These are phyloP conservation scores for Salvelinus alpinus DNA, from an alignment of 2,113 vertebrate species.

Conservation along the genomic window DNA sequence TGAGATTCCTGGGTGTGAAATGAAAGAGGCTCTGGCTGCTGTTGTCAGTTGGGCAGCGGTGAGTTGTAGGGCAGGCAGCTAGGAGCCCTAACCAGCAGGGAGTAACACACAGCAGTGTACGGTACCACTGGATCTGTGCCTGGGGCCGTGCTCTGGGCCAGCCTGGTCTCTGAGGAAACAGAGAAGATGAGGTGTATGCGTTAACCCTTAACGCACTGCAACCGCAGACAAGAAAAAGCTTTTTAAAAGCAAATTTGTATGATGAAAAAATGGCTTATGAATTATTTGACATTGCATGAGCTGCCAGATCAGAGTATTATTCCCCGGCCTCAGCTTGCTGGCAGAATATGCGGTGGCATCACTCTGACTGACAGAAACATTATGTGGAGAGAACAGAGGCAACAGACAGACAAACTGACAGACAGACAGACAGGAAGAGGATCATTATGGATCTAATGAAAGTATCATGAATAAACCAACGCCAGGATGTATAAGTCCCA, in stretches of 20 bases:
- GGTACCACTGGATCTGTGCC: background rate
- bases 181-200: background rate
- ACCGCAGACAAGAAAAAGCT: background rate
- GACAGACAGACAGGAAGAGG: background rate
- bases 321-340: no score
- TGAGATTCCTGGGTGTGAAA: background rate
- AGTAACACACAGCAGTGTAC: background rate
- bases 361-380: background rate
- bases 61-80: background rate
- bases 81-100: background rate
- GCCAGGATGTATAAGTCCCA: conserved; percentile 36
- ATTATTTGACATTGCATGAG: background rate
- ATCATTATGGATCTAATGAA: conserved; percentile 12
- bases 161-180: no score
- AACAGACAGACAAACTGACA: background rate
- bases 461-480: conserved; percentile 40
- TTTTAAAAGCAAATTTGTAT: background rate
- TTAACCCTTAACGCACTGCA: background rate
- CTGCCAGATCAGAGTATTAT: no score
- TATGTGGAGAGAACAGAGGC: background rate
- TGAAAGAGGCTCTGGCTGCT: background rate
- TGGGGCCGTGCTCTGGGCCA: background rate
- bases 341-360: background rate
- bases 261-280: background rate
- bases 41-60: background rate